These are phyloP conservation scores for Erannis defoliaria DNA, from an alignment of 2,888 invertebrate genomes.

Conservation along the genomic window DNA sequence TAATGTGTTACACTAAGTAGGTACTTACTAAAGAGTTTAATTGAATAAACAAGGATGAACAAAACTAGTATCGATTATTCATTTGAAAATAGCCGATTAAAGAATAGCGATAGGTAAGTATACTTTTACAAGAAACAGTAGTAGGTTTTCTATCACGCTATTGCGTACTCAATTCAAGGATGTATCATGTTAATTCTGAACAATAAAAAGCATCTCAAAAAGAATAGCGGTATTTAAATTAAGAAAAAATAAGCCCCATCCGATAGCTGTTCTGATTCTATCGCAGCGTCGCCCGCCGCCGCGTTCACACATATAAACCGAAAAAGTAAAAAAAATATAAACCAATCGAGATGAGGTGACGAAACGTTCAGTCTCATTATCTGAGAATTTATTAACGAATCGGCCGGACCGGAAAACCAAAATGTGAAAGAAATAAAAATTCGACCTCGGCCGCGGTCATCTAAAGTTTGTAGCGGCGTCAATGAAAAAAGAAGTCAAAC, in stretches of 20 bases:
- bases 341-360: constrained; percentile 86
- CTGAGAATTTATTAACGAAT: constrained; percentile 87
- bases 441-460: constrained; percentile 86
- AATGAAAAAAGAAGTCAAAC: constrained; percentile 86
- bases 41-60: no score
- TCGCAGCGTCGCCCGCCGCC: constrained; percentile 74
- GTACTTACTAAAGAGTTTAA: no score
- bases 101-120: no score
- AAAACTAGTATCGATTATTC: no score
- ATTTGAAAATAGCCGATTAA: no score
- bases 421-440: constrained; percentile 87
- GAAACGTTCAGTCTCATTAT: constrained; percentile 87
- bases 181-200: constrained; percentile 36
- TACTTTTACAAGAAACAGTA: no score
- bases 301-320: constrained; percentile 82
- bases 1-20: no score
- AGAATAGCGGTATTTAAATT: constrained; percentile 82
- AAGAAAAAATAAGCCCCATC: constrained; percentile 76
- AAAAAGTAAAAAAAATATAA: constrained; percentile 76
- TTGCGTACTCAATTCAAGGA: constrained; percentile 8
- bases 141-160: not conserved
- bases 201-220: constrained; percentile 59
- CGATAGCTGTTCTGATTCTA: constrained; percentile 80
- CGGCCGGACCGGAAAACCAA: constrained; percentile 85
- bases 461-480: constrained; percentile 82